These are phyloP conservation scores for Epizoanthus fatuus DNA, from an alignment of 92 coral and sea anemone genomes.

Conservation along the genomic window DNA sequence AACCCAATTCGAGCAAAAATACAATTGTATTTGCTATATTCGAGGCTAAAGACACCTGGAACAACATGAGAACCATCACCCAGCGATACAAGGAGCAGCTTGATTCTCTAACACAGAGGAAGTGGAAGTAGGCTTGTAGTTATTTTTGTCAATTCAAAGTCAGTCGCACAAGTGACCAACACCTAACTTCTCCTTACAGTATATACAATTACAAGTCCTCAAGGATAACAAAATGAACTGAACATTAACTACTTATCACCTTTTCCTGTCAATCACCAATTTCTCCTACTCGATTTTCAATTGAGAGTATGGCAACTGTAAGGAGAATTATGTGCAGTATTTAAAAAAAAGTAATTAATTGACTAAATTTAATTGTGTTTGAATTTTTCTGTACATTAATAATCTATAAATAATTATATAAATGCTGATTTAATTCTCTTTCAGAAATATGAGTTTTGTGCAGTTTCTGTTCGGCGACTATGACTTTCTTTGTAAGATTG, in stretches of 20 bases:
- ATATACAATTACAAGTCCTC: too few relatives aligned
- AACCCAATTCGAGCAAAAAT: conserved; percentile 53
- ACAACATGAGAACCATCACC: conserved; percentile 33
- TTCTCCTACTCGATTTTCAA: background rate
- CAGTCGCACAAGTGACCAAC: conserved; percentile 16
- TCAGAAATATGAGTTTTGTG: background rate
- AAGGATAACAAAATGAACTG: too few relatives aligned
- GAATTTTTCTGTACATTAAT: too few relatives aligned
- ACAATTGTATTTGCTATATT: conserved; percentile 43
- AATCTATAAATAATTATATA: too few relatives aligned
- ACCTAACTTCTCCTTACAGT: too few relatives aligned
- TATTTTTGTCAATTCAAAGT: background rate
- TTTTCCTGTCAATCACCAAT: too few relatives aligned
- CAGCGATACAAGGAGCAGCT: conserved; percentile 18
- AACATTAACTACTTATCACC: too few relatives aligned
- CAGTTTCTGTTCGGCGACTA: conserved; percentile 28
- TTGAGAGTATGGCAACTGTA: background rate
- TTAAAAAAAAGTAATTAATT: too few relatives aligned
- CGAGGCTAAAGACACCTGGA: conserved; percentile 38
- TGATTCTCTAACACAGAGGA: background rate
- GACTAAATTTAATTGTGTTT: too few relatives aligned
- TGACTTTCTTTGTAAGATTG: conserved; percentile 27
- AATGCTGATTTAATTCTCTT: too few relatives aligned
- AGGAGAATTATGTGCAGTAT: background rate
- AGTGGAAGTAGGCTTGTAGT: conserved; percentile 25